Percentiles rank a stretch among this genome's conserved stretches.
Conservation (phyloP, 2,797 vertebrate species). For the Manis crassicaudata region DNA sequence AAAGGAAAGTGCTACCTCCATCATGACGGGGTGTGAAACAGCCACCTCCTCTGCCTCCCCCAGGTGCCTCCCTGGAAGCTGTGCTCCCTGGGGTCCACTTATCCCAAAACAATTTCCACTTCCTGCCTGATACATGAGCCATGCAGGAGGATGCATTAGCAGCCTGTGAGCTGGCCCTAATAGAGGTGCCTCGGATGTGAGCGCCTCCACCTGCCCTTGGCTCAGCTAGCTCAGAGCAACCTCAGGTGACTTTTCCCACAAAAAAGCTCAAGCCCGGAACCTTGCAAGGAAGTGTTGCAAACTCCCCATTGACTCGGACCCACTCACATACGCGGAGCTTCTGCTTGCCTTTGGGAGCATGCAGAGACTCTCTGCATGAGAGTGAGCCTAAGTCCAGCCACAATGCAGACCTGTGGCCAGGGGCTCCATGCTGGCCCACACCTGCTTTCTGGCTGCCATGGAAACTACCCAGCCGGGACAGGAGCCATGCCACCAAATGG, state of each 20-base stretch:
- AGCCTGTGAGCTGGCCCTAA: not conserved
- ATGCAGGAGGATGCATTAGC: not conserved
- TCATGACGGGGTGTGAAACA: constrained; percentile 1
- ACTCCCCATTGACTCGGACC: not conserved
- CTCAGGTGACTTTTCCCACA: not conserved
- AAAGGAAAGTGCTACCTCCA: constrained; percentile 42
- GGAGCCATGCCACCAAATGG: not conserved
- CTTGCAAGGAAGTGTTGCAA: not conserved
- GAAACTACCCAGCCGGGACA: not conserved
- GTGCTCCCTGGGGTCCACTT: not conserved
- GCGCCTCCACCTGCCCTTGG: not conserved
- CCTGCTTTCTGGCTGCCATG: not conserved
- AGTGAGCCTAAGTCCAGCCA: not conserved
- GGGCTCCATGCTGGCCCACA: not conserved
- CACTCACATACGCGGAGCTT: rapidly evolving
- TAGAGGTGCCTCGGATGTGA: not conserved
- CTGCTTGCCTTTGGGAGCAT: not conserved
- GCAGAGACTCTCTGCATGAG: not conserved
- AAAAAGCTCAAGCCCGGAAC: not conserved
- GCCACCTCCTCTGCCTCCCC: not conserved
- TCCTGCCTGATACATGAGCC: not conserved
- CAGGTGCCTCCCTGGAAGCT: not conserved
- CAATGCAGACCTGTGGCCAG: rapidly evolving
- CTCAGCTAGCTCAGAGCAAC: not conserved
- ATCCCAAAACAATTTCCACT: constrained; percentile 15